These are phyloP conservation scores for Stenodema calcarata DNA, from an alignment of 2,888 invertebrate species.

Conservation along the genomic window DNA sequence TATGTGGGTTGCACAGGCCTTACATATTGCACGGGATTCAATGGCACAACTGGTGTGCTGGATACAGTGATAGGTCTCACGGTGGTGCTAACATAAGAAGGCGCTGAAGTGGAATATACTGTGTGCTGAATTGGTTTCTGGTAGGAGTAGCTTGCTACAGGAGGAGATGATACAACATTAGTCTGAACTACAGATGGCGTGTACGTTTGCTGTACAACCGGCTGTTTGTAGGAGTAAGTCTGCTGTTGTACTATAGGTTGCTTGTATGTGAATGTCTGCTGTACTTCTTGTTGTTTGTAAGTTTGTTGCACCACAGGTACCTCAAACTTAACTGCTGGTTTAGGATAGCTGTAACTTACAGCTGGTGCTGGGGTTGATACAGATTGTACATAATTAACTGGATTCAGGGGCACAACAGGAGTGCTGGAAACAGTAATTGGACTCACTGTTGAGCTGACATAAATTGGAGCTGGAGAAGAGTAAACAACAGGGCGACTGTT, in stretches of 20 bases:
- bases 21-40: slow-evolving; percentile 39
- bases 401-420: slow-evolving; percentile 54
- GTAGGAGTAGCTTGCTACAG: slow-evolving; percentile 46
- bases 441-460: slow-evolving; percentile 37
- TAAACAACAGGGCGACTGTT: slow-evolving; percentile 17
- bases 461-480: slow-evolving; percentile 41
- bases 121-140: slow-evolving; percentile 48
- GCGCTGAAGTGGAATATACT: slow-evolving; percentile 58
- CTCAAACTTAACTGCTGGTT: slow-evolving; percentile 47
- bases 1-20: slow-evolving; percentile 40
- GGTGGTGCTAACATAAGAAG: slow-evolving; percentile 50
- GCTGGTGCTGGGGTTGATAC: slow-evolving; percentile 47
- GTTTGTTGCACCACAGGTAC: slow-evolving; percentile 40
- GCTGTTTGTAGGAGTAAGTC: slow-evolving; percentile 18
- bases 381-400: slow-evolving; percentile 29
- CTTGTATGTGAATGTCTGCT: neutral
- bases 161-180: slow-evolving; percentile 18
- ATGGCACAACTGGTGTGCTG: slow-evolving; percentile 38
- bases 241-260: slow-evolving; percentile 29
- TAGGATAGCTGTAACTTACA: slow-evolving; percentile 43
- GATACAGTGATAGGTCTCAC: slow-evolving; percentile 43
- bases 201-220: slow-evolving; percentile 26
- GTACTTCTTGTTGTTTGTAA: neutral
- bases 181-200: neutral
- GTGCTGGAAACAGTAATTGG: slow-evolving; percentile 51